Evolutionary conservation across 2,797 vertebrate species (phyloP).

Genomic region (Enteromius viviparus): DNA sequence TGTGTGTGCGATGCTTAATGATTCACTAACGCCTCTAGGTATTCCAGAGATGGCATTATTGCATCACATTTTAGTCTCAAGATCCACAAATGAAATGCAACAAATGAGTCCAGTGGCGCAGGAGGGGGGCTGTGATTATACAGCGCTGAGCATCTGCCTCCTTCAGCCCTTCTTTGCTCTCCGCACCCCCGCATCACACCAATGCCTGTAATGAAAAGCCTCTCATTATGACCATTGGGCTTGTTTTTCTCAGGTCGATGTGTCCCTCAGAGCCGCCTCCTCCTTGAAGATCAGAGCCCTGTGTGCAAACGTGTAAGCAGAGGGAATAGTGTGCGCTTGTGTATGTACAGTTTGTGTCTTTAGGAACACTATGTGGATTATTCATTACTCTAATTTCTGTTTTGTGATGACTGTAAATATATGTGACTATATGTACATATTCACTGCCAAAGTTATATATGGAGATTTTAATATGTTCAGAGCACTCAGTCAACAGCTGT

Average conservation of each 20-base stretch:
- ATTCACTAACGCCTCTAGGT: conserved; percentile 71
- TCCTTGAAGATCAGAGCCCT: conserved; percentile 64
- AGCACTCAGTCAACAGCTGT: not conserved
- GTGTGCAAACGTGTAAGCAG: conserved; percentile 3
- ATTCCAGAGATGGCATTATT: conserved; percentile 65
- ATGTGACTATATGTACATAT: conserved; percentile 17
- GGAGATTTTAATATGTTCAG: conserved; percentile 12
- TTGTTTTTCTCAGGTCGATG: conserved; percentile 76
- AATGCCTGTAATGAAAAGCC: conserved; percentile 39
- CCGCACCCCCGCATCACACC: not conserved
- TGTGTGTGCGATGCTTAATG: conserved; percentile 64
- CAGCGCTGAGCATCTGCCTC: conserved; percentile 26
- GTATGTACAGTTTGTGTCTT: conserved; percentile 20
- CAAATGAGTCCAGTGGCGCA: conserved; percentile 56
- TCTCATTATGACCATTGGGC: conserved; percentile 62
- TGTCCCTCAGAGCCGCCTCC: conserved; percentile 65
- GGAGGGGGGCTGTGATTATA: conserved; percentile 16
- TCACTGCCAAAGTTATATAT: conserved; percentile 18
- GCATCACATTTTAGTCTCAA: conserved; percentile 69
- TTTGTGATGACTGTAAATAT: conserved; percentile 22
- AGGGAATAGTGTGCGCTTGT: conserved; percentile 20
- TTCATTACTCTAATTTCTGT: conserved; percentile 21
- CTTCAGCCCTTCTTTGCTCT: conserved; percentile 1
- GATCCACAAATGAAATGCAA: conserved; percentile 55
- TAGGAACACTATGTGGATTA: not conserved